These are phyloP conservation scores for Parelbella ahira DNA, from an alignment of 2,888 invertebrate species.

Conservation along the genomic window DNA sequence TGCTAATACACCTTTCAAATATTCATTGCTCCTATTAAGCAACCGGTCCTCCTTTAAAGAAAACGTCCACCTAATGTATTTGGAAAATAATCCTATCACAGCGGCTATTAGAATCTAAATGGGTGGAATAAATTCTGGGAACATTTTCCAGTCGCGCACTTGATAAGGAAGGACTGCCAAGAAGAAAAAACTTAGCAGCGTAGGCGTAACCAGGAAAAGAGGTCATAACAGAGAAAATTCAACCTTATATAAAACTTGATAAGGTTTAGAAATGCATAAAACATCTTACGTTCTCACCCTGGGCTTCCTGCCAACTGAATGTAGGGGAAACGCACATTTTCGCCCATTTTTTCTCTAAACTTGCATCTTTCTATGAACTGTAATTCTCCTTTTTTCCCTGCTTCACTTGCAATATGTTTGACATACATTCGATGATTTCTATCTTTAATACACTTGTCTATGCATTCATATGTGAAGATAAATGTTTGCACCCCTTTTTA, in stretches of 20 bases:
- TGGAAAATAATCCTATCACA: conserved; percentile 1
- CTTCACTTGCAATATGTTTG: conserved; percentile 26
- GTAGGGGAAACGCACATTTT: conserved; percentile 55
- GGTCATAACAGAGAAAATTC: neutral
- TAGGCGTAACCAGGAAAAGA: conserved; percentile 17
- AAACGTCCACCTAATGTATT: neutral
- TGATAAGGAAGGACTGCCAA: conserved; percentile 25
- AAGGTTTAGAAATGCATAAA: conserved; percentile 15
- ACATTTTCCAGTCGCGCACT: conserved; percentile 17
- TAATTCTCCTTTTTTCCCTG: conserved; percentile 29
- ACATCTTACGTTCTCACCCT: conserved; percentile 15
- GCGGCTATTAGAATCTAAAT: conserved; percentile 7
- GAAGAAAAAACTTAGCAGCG: conserved; percentile 21
- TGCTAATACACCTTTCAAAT: no score
- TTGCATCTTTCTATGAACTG: conserved; percentile 44
- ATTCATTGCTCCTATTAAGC: no score
- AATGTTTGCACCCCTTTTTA: no score
- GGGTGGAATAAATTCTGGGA: conserved; percentile 10
- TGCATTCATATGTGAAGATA: no score
- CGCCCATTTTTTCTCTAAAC: conserved; percentile 52
- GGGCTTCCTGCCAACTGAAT: conserved; percentile 47
- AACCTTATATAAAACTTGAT: conserved; percentile 12
- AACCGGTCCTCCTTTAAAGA: no score
- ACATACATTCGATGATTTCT: no score
- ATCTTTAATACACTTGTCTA: no score